phyloP scores from a whole-genome alignment of 2,797 vertebrate species.

The Melanotaenia trifasciata region DNA sequence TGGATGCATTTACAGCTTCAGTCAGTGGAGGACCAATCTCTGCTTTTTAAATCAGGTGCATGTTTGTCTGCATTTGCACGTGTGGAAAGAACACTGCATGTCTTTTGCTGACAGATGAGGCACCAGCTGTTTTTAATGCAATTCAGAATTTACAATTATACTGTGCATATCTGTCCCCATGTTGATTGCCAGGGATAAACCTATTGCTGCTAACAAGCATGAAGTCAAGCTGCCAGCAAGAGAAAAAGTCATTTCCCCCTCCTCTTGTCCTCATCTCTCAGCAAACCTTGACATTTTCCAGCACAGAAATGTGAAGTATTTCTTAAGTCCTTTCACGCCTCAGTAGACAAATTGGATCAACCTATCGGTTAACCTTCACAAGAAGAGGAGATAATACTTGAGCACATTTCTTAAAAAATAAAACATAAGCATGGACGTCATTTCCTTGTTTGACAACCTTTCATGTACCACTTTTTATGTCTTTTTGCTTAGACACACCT shows the following conservation, averaged over 20 bases:
- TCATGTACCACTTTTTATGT: constrained; percentile 33
- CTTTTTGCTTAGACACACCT: constrained; percentile 46
- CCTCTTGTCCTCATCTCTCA: constrained; percentile 77
- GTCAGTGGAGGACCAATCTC: constrained; percentile 29
- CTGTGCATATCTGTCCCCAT: constrained; percentile 63
- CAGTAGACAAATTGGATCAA: constrained; percentile 84
- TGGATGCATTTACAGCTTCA: constrained; percentile 48
- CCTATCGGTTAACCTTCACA: constrained; percentile 84
- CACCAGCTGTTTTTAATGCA: constrained; percentile 61
- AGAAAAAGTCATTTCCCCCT: constrained; percentile 73
- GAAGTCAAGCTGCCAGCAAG: constrained; percentile 70
- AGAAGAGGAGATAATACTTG: constrained; percentile 79
- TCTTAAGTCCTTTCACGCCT: constrained; percentile 82
- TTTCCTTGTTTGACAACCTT: constrained; percentile 68
- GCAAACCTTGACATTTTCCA: constrained; percentile 84
- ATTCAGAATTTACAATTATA: constrained; percentile 69
- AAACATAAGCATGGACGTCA: constrained; percentile 67
- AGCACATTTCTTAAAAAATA: constrained; percentile 73
- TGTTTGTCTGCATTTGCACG: constrained; percentile 18
- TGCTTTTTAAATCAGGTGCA: constrained; percentile 27
- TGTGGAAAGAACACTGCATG: constrained; percentile 24
- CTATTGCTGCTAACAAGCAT: constrained; percentile 80
- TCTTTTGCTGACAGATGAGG: constrained; percentile 52
- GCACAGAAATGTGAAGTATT: constrained; percentile 80
- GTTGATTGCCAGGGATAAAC: constrained; percentile 82